Percentiles rank a stretch among this genome's conserved stretches.
These are phyloP conservation scores for Ophion slaviceki DNA, from an alignment of 2,888 invertebrate species.

Conservation along the genomic window DNA sequence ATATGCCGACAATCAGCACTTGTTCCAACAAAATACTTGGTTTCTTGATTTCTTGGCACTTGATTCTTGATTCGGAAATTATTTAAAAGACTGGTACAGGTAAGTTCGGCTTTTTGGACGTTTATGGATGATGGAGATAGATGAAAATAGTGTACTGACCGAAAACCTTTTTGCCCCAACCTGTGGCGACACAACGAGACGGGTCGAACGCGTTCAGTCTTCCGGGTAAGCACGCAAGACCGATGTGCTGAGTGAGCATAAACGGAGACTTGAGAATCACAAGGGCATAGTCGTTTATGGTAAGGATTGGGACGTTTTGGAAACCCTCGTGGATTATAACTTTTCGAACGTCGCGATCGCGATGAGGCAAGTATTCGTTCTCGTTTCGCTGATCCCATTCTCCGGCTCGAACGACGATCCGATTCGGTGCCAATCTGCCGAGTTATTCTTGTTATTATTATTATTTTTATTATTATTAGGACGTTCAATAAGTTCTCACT, in stretches of 20 bases:
- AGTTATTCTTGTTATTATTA: background rate
- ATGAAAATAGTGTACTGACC: background rate
- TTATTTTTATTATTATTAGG: too few relatives aligned
- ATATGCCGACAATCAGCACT: too few relatives aligned
- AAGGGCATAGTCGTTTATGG: background rate
- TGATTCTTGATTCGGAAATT: too few relatives aligned
- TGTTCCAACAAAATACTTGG: too few relatives aligned
- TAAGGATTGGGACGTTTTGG: too few relatives aligned
- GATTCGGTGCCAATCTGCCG: background rate
- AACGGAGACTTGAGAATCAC: background rate
- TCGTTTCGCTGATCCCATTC: background rate
- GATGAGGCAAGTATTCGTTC: background rate
- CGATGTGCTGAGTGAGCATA: background rate
- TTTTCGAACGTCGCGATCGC: background rate
- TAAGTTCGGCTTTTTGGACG: too few relatives aligned
- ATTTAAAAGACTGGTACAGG: too few relatives aligned
- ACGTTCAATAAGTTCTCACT: too few relatives aligned
- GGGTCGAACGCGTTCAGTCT: background rate
- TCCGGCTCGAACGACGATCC: background rate
- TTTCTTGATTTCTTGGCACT: too few relatives aligned
- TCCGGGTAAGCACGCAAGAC: background rate
- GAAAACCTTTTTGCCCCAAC: background rate
- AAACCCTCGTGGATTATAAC: background rate
- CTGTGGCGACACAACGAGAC: background rate
- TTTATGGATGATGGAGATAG: too few relatives aligned